These are phyloP conservation scores for Thaleichthys pacificus DNA, from an alignment of 2,797 vertebrate genomes.

Conservation along the genomic window DNA sequence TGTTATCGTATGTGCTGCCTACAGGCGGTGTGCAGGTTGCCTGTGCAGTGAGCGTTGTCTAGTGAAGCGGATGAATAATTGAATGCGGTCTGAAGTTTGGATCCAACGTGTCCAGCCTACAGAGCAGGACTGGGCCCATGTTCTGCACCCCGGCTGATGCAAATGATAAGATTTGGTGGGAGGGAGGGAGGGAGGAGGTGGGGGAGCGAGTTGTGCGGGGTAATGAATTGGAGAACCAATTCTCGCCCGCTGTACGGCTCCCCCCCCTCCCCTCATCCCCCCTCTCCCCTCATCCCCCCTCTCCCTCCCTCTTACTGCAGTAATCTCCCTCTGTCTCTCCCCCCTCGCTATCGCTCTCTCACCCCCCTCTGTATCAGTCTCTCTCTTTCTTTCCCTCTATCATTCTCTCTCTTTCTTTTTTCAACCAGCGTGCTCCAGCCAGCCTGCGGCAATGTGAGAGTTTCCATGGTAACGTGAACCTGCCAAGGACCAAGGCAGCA, in stretches of 20 bases:
- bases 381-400: slow-evolving; percentile 32
- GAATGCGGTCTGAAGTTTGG: slow-evolving; percentile 80
- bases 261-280: neutral
- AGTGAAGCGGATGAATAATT: slow-evolving; percentile 74
- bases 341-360: neutral
- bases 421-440: slow-evolving; percentile 64
- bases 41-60: slow-evolving; percentile 17
- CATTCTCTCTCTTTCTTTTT: slow-evolving; percentile 31
- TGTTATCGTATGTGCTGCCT: neutral
- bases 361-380: slow-evolving; percentile 49
- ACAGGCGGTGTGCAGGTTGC: slow-evolving; percentile 15
- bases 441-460: slow-evolving; percentile 75
- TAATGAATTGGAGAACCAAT: slow-evolving; percentile 65
- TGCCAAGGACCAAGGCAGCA: slow-evolving; percentile 69
- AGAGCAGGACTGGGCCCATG: slow-evolving; percentile 64
- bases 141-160: slow-evolving; percentile 49
- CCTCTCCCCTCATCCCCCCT: slow-evolving; percentile 31
- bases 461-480: slow-evolving; percentile 76
- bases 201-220: slow-evolving; percentile 24
- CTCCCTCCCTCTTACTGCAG: slow-evolving; percentile 25
- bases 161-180: slow-evolving; percentile 56
- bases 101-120: slow-evolving; percentile 79
- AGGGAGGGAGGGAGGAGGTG: neutral
- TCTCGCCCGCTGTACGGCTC: slow-evolving; percentile 41
- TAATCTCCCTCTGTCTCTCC: slow-evolving; percentile 11